Conservation (phyloP, 2,797 vertebrate genomes). For the Tangara arthus region DNA sequence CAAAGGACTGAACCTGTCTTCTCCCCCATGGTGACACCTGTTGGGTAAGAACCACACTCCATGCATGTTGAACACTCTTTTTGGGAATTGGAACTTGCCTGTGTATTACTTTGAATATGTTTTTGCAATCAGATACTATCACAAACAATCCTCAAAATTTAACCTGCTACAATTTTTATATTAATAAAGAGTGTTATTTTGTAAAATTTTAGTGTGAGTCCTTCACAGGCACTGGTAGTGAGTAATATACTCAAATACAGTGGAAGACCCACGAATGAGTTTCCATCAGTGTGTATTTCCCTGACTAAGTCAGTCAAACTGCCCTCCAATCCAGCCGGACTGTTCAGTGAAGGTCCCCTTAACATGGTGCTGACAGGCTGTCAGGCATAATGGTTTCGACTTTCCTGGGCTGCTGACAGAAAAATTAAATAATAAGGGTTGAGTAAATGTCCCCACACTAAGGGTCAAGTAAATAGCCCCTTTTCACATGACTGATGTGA, state of each 20-base stretch:
- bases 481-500: background rate
- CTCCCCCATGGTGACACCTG: too few relatives aligned
- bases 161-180: background rate
- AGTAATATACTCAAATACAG: background rate
- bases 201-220: background rate
- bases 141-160: background rate
- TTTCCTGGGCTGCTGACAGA: background rate
- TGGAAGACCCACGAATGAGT: background rate
- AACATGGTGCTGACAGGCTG: background rate
- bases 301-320: background rate
- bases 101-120: background rate
- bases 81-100: background rate
- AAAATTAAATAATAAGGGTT: background rate
- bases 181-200: background rate
- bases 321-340: background rate
- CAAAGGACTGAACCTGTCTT: rapidly evolving
- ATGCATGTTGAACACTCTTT: background rate
- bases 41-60: background rate
- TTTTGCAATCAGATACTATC: background rate
- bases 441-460: background rate
- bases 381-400: background rate
- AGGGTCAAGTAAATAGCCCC: background rate
- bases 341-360: background rate
- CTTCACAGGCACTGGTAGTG: rapidly evolving
- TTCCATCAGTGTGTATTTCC: background rate